These are phyloP conservation scores for Samia ricini DNA, from an alignment of 1,140 invertebrate genomes.

Conservation along the genomic window DNA sequence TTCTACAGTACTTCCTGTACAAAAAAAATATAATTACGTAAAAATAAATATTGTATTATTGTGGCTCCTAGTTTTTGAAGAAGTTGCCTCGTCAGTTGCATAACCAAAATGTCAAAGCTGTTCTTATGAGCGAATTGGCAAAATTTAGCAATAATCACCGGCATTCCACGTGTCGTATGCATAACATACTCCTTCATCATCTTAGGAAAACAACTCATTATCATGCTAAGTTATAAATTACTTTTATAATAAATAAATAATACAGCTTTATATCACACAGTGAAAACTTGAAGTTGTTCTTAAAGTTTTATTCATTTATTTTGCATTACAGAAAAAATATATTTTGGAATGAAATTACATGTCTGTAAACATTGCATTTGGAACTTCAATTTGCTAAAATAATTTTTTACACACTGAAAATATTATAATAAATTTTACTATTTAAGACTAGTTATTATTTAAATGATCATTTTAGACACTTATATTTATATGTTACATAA, in stretches of 20 bases:
- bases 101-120: constrained; percentile 64
- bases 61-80: constrained; percentile 25
- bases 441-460: too few species aligned
- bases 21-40: background rate
- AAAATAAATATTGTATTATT: background rate
- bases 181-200: background rate
- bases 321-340: too few species aligned
- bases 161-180: constrained; percentile 24
- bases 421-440: too few species aligned
- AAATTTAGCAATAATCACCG: constrained; percentile 17
- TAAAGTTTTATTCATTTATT: background rate
- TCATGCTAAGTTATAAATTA: background rate
- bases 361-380: too few species aligned
- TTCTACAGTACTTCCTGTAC: background rate
- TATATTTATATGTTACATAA: too few species aligned
- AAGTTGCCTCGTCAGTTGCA: constrained; percentile 49
- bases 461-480: too few species aligned
- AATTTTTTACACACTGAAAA: too few species aligned
- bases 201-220: background rate
- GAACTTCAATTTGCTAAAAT: too few species aligned
- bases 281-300: background rate
- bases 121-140: constrained; percentile 41
- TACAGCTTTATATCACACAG: background rate
- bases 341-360: too few species aligned
- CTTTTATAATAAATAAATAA: background rate